A percentile compares a stretch with the other conserved stretches of the same genome.
These are phyloP conservation scores for Chrysaora quinquecirrha DNA, from an alignment of 30 jellyfish, hydroid and myxozoan genomes.

Conservation along the genomic window DNA sequence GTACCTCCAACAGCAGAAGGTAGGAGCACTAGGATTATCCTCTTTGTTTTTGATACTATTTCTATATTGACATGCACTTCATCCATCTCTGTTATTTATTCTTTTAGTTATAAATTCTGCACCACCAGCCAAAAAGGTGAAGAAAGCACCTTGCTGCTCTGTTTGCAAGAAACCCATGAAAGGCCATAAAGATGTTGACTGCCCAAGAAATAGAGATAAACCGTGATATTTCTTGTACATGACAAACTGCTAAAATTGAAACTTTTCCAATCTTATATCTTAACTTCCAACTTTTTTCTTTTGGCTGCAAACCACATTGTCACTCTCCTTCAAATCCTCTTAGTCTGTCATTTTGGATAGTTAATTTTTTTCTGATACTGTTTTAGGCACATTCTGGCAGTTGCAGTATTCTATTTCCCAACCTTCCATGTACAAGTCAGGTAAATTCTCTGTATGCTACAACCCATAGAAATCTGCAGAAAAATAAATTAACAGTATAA, in stretches of 20 bases:
- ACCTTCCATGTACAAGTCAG: slow-evolving; percentile 21
- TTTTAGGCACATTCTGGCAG: slow-evolving; percentile 13
- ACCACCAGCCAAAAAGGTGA: too few species aligned
- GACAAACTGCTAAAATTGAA: background rate
- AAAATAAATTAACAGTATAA: too few species aligned
- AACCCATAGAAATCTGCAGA: slow-evolving; percentile 16
- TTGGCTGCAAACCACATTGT: too few species aligned
- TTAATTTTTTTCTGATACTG: background rate
- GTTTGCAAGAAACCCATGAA: slow-evolving; percentile 42
- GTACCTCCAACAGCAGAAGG: slow-evolving; percentile 49
- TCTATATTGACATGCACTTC: too few species aligned
- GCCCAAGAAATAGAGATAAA: slow-evolving; percentile 16
- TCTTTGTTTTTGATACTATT: background rate
- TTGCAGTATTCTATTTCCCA: too few species aligned
- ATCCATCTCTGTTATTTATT: too few species aligned
- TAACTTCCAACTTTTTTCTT: background rate
- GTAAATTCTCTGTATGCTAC: slow-evolving; percentile 28
- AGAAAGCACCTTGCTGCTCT: slow-evolving; percentile 38
- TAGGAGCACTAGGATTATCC: background rate
- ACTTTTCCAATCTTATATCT: background rate
- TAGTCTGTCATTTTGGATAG: background rate
- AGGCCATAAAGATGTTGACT: slow-evolving; percentile 23
- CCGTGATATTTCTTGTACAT: background rate
- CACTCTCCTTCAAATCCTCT: too few species aligned
- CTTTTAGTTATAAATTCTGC: too few species aligned